A percentile compares a stretch with the other conserved stretches of the same genome.
These are phyloP conservation scores for Coilia nasus DNA, from an alignment of 2,797 vertebrate species.

Conservation along the genomic window DNA sequence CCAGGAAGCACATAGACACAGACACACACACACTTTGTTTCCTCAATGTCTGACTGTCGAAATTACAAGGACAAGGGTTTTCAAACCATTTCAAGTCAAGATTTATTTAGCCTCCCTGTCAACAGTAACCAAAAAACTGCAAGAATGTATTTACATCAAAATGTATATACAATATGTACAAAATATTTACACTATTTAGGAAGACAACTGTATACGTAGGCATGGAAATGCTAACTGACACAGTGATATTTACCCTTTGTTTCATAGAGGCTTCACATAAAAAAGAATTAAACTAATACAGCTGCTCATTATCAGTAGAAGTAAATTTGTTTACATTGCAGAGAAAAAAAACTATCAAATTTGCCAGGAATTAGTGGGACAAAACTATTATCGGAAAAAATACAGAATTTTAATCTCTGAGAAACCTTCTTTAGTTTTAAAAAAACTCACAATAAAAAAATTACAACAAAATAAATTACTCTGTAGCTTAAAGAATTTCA, in stretches of 20 bases:
- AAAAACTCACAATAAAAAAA: slow-evolving; percentile 5
- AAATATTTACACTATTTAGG: slow-evolving; percentile 75
- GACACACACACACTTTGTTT: neutral
- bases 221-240: slow-evolving; percentile 50
- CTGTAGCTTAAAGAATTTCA: slow-evolving; percentile 20
- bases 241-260: slow-evolving; percentile 36
- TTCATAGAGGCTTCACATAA: slow-evolving; percentile 17
- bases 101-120: slow-evolving; percentile 73
- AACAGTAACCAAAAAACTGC: slow-evolving; percentile 57
- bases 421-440: slow-evolving; percentile 43
- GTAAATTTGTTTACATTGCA: slow-evolving; percentile 27
- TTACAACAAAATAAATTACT: slow-evolving; percentile 15
- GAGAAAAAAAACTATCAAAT: slow-evolving; percentile 45
- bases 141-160: slow-evolving; percentile 68
- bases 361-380: slow-evolving; percentile 39
- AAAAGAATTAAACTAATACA: neutral
- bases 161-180: slow-evolving; percentile 69
- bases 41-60: neutral
- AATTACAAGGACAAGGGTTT: slow-evolving; percentile 47
- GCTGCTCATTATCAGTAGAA: slow-evolving; percentile 30
- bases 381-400: slow-evolving; percentile 37
- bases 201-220: slow-evolving; percentile 45
- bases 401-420: slow-evolving; percentile 36
- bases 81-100: slow-evolving; percentile 55
- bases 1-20: neutral